Conservation (phyloP, 2,113 vertebrate genomes). For the Myotis davidii region DNA sequence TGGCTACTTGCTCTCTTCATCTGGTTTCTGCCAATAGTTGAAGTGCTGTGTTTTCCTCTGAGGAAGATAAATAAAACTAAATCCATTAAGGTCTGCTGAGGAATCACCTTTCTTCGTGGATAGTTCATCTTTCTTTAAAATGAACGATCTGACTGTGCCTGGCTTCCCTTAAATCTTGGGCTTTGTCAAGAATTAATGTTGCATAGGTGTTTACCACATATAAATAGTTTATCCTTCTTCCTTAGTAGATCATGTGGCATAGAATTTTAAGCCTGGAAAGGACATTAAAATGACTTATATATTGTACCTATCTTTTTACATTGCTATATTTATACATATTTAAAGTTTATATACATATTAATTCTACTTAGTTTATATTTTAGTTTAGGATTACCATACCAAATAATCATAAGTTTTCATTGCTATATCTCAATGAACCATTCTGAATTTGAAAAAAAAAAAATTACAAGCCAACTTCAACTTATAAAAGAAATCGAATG, state of each 20-base stretch:
- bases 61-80: conserved; percentile 53
- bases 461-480: neutral
- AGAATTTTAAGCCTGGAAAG: neutral
- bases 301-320: neutral
- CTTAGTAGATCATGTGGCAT: neutral
- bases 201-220: neutral
- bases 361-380: neutral
- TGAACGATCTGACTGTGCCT: neutral
- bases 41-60: neutral
- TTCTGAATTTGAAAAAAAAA: neutral
- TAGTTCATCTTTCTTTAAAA: conserved; percentile 47
- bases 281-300: neutral
- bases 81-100: neutral
- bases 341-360: neutral
- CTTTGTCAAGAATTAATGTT: conserved; percentile 34
- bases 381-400: neutral
- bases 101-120: conserved; percentile 13
- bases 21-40: conserved; percentile 12
- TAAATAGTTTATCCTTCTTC: neutral
- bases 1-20: conserved; percentile 7
- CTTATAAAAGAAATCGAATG: neutral
- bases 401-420: neutral
- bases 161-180: neutral
- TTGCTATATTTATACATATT: neutral
- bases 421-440: neutral